These are phyloP conservation scores for Myotis yumanensis DNA, from an alignment of 2,113 vertebrate species.

Conservation along the genomic window DNA sequence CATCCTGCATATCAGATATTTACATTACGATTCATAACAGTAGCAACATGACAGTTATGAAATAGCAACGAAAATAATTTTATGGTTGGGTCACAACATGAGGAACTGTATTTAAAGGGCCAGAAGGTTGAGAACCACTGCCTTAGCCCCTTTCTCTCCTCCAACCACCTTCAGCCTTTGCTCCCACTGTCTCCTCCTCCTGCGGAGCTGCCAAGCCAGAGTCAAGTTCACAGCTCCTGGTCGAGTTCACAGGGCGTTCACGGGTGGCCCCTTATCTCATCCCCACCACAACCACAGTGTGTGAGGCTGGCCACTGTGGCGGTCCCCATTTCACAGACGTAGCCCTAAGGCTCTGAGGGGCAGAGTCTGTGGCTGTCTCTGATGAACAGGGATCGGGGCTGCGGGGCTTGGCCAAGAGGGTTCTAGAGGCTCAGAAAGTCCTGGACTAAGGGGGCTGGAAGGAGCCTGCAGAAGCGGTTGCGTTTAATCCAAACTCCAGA, in stretches of 20 bases:
- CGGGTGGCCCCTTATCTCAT: background rate
- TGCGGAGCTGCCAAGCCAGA: background rate
- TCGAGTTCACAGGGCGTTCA: background rate
- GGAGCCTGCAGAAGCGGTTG: background rate
- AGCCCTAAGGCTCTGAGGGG: background rate
- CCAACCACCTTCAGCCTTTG: background rate
- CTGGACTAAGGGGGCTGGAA: background rate
- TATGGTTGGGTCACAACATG: too few species aligned
- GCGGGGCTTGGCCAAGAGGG: background rate
- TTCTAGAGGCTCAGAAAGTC: background rate
- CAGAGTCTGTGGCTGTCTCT: background rate
- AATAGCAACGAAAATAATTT: too few species aligned
- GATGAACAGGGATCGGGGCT: background rate
- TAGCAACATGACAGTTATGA: too few species aligned
- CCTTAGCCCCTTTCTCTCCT: background rate
- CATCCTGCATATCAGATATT: too few species aligned
- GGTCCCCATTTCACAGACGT: background rate
- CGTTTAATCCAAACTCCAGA: constrained; percentile 9
- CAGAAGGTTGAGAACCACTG: too few species aligned
- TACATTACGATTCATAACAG: too few species aligned
- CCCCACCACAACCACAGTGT: background rate
- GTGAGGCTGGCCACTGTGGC: background rate
- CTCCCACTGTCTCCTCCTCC: background rate
- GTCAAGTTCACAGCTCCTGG: background rate
- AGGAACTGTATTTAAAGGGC: too few species aligned